Evolutionary conservation across 2,888 invertebrate species (phyloP), one percentile per base, ranked within the genome.

Genomic region (Polia nebulosa): DNA sequence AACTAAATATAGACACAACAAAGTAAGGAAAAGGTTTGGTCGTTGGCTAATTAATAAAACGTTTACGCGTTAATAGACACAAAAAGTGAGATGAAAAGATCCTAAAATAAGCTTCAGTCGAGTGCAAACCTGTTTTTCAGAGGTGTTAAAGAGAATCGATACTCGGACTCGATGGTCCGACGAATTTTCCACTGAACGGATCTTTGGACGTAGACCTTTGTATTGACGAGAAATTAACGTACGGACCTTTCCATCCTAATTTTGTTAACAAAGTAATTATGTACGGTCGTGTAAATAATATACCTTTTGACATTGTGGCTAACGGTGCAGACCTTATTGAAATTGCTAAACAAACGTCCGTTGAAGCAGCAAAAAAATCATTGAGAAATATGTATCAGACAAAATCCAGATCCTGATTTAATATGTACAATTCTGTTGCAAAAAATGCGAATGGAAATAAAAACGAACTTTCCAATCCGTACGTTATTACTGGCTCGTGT

Each of bases 151-250:
- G 92, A 91, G 93, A 93, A 90, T 93, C 91, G 91, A 88, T 90
- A 91, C 88, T 91, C 91, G 92, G 90, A 94, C 91, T 93, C 93
- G 93, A 88, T 93, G 94, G 94, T 90, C 94, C 94, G 93, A 87
- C 93, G 92, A 93, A 95, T 94, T 95, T 95, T 95, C 95, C 95
- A 95, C 94, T 93, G 92, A 93, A 91, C 92, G 94, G 94, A 88
- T 91, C 89, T 92, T 89, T 91, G 91, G 91, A 89, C 91, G 90
- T 89, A 85, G 87, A 93, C 93, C 94, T 94, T 92, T 93, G 94
- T 93, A 93, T 93, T 92, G 92, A 90, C 90, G 91, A 93, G 88
- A 92, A 92, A 93, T 93, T 93, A 90, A 89, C 92, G 89, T 92
- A 92, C 91, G 90, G 91, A 92, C 92, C 91, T 92, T 91, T 91